Base-by-base conservation (phyloP, 1,140 invertebrate species). In the Zaprionus camerounensis region DNA sequence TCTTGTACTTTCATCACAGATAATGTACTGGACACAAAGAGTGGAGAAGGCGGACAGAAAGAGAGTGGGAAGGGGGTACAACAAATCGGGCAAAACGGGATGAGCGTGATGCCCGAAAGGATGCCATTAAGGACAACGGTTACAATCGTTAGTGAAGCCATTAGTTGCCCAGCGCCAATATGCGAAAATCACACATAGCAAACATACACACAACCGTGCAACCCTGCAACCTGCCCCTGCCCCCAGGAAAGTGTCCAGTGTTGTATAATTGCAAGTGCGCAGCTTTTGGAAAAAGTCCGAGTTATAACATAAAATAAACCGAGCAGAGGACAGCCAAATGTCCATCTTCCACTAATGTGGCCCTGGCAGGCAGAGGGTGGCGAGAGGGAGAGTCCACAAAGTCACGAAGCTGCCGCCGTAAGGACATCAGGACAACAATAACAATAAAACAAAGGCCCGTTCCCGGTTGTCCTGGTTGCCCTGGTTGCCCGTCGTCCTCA, bases 101-200 rank as follows among this genome's bases (percentile, higher is more conserved):
- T 83, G 78, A 80, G 84, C 81, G 83, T 87, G 84, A 87, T 88
- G 78, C 44, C 77, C 84, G 34, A 87, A 90, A 91, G 81, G 79
- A 86, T 80, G 85, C 85, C 86, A 90, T 90, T 91, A 90, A 85
- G 76, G 82, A 77, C 85, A 90, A 91, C 86, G 86, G 85, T 90
- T 90, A 85, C 85, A 90, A 91, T 85, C 86, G 85, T 91, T 90
- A 88, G 85, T 88, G 81, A 90, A 90, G 85, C 85, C 85, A 90
- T 90, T 90, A 90, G 85, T 91, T 90, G 66, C 76, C 76, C 44
- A 81, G 76, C 75, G 73, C 82, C 85, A 91, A 88, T 88, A 88
- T 90, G 86, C 76, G 86, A 90, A 90, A 90, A 90, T 88, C 86
- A 82, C 71, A 78, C 55, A 63, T 9, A 56, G 9, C 58, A 68